Evolutionary conservation across 2,888 invertebrate genomes (phyloP).

Genomic region (Orchesella flavescens): DNA sequence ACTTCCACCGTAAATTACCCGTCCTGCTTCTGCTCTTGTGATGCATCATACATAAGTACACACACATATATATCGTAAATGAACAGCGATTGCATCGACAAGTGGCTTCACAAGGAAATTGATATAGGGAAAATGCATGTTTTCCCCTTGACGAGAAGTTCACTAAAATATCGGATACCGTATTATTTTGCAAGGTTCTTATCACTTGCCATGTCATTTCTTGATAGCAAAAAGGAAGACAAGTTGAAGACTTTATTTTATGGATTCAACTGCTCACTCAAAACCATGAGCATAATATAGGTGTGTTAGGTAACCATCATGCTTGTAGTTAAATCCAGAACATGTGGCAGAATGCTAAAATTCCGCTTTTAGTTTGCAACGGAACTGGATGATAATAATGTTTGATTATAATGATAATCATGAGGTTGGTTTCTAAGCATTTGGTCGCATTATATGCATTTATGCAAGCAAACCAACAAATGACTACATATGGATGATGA

Average conservation of each 20-base stretch:
- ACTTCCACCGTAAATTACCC: constrained; percentile 49
- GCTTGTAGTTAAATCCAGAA: too few relatives aligned
- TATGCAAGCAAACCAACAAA: not conserved
- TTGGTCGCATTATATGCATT: not conserved
- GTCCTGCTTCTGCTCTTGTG: not conserved
- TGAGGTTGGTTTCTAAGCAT: too few relatives aligned
- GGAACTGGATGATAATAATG: constrained; percentile 20
- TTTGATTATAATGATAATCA: not conserved
- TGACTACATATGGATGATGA: not conserved
- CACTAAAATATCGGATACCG: too few relatives aligned
- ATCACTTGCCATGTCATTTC: too few relatives aligned
- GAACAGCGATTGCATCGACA: not conserved
- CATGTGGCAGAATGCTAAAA: too few relatives aligned
- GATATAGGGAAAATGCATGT: too few relatives aligned
- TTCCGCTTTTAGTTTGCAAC: not conserved
- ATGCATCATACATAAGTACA: constrained; percentile 3
- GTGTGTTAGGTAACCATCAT: not conserved
- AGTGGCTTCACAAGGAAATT: too few relatives aligned
- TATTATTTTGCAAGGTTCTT: too few relatives aligned
- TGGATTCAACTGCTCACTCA: too few relatives aligned
- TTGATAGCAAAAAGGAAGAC: too few relatives aligned
- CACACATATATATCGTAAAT: not conserved
- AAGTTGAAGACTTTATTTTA: too few relatives aligned
- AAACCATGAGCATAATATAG: not conserved
- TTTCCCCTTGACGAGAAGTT: too few relatives aligned